Evolutionary conservation across 2,113 vertebrate species (phyloP), one percentile per base, ranked within the genome.

Genomic region (Microtus oregoni): DNA sequence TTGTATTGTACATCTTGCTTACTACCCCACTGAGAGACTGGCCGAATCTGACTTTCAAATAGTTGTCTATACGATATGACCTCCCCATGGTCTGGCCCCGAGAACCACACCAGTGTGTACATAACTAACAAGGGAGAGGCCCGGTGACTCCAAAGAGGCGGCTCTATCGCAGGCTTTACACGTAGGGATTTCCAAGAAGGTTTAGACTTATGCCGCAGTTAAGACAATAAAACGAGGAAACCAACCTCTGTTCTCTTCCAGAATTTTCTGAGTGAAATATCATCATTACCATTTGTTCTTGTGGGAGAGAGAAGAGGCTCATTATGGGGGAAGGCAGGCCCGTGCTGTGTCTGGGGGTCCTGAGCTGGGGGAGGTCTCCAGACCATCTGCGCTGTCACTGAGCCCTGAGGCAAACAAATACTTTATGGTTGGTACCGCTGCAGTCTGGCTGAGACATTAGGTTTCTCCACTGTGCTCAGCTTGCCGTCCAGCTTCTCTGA

Each of bases 131-230:
- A 83, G 35, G 0, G 41, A 89, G 92, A 77, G 72, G 93, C 94
- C 97, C 96, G 68, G 94, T 91, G 95, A 95, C 94, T 98, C 97
- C 97, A 88, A 92, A 98, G 98, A 97, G 97, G 97, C 96, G 87
- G 96, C 96, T 96, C 91, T 94, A 88, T 86, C 89, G 86, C 97
- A 91, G 96, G 95, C 94, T 98, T 97, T 83, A 97, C 91, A 83
- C 97, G 95, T 97, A 63, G 94, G 97, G 97, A 96, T 98, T 97
- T 97, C 98, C 94, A 97, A 96, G 97, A 98, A 96, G 94, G 96
- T 97, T 97, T 96, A 97, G 83, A 97, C 89, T 98, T 98, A 96
- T 82, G 94, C 97, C 94, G 86, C 26, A 92, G 94, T 97, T 97
- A 77, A 98, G 98, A 97, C 88, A 97, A 98, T 94, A 82, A 96